Evolutionary conservation across 2,888 invertebrate species (phyloP).

Genomic region (Cryptus viduatorius): DNA sequence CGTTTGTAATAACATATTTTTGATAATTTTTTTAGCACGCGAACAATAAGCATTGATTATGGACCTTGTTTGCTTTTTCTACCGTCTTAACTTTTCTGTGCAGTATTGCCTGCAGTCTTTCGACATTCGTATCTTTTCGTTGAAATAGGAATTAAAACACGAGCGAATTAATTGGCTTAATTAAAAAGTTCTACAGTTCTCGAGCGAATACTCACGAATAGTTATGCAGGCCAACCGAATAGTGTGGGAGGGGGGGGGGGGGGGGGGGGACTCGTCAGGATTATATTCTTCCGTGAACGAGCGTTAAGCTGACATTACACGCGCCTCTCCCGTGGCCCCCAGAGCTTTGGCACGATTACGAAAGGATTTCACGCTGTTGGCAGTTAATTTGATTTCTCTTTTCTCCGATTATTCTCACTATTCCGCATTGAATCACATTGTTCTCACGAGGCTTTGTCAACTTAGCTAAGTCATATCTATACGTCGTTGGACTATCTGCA

Average conservation of each 20-base stretch:
- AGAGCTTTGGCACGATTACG: slow-evolving; percentile 56
- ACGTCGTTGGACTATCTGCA: background rate
- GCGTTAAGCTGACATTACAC: slow-evolving; percentile 66
- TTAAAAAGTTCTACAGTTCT: slow-evolving; percentile 70
- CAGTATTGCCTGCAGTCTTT: slow-evolving; percentile 3
- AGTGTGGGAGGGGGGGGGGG: slow-evolving; percentile 35
- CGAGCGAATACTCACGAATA: slow-evolving; percentile 36
- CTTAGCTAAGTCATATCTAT: background rate
- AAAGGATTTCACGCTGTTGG: slow-evolving; percentile 40
- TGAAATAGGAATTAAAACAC: slow-evolving; percentile 40
- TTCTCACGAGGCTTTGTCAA: slow-evolving; percentile 4
- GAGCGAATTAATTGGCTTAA: slow-evolving; percentile 71
- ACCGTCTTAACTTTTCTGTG: too few relatives aligned
- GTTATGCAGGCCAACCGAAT: background rate
- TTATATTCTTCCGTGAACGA: slow-evolving; percentile 58
- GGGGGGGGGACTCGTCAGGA: slow-evolving; percentile 49
- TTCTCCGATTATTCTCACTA: background rate
- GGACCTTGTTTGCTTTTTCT: too few relatives aligned
- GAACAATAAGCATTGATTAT: too few relatives aligned
- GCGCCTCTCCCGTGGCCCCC: slow-evolving; percentile 40
- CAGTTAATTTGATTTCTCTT: slow-evolving; percentile 39
- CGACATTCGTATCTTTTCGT: slow-evolving; percentile 45
- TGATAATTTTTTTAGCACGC: too few relatives aligned
- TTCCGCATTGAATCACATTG: slow-evolving; percentile 1
- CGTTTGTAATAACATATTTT: too few relatives aligned